Base-by-base conservation (phyloP, 1,140 invertebrate species). In the Drosophila athabasca region DNA sequence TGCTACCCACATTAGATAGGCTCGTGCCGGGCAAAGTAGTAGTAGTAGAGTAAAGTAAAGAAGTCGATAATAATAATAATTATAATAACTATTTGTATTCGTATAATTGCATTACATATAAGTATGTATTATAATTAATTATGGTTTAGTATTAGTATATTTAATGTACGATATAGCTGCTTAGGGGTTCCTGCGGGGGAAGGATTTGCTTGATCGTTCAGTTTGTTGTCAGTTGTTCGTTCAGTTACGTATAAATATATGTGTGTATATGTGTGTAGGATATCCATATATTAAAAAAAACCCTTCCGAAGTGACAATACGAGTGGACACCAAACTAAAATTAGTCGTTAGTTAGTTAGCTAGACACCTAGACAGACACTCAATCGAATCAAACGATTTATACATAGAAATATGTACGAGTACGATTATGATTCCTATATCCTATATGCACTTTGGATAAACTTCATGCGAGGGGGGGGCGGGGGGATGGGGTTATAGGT, bases 21-120 rank as follows among this genome's bases (percentile, higher is more conserved):
- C n/a, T n/a, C n/a, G n/a, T n/a, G n/a, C n/a, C n/a, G n/a, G n/a
- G n/a, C n/a, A n/a, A n/a, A n/a, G n/a, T n/a, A n/a, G n/a, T n/a
- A n/a, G n/a, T n/a, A n/a, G n/a, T n/a, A n/a, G n/a, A n/a, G n/a
- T n/a, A 39, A 48, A 31, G 55, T 52, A 29, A 57, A 22, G 55
- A 60, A 2, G 31, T 31, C 7, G 8, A 9, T 31, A 9, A 9
- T 31, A 9, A 31, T 31, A 8, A 39, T 39, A 39, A 39, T 79
- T 55, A 65, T 79, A 84, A 68, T 84, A 79, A 68, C 80, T 84
- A 79, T 59, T 19, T 44, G 43, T 79, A 69, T 52, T 82, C 48
- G 62, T 78, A 82, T 82, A 80, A 80, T 81, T 80, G 43, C 54
- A 75, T 77, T 72, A 78, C 51, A 76, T 76, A 71, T 59, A 57